A percentile compares a stretch with the other conserved stretches of the same genome.
phyloP scores from a whole-genome alignment of 1,140 invertebrate species.

The Hydropsyche tenuis region DNA sequence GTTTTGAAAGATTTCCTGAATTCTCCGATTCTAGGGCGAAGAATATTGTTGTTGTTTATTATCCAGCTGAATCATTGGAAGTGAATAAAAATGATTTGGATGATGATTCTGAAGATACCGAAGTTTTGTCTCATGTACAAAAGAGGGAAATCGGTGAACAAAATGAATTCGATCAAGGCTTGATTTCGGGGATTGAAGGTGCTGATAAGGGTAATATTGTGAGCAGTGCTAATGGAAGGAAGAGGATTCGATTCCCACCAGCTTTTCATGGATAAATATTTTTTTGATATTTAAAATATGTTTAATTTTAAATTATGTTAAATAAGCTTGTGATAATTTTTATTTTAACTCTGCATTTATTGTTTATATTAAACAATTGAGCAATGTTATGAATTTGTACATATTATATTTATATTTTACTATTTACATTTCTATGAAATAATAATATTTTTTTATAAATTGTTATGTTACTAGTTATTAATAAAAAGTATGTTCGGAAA shows the following conservation, averaged over 20 bases:
- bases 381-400: not conserved
- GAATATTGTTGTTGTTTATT: not conserved
- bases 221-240: slow-evolving; percentile 27
- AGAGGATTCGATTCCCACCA: slow-evolving; percentile 20
- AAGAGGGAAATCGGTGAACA: slow-evolving; percentile 21
- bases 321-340: not conserved
- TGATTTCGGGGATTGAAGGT: slow-evolving; percentile 13
- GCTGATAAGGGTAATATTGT: slow-evolving; percentile 1
- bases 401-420: not conserved
- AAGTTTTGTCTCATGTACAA: not conserved
- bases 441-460: not conserved
- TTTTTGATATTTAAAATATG: not conserved
- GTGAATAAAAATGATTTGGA: not conserved
- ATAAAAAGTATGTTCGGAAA: no score
- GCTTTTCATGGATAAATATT: slow-evolving; percentile 29
- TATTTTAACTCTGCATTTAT: not conserved
- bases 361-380: slow-evolving; percentile 1
- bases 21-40: not conserved
- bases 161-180: slow-evolving; percentile 15
- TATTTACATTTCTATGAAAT: slow-evolving; percentile 16
- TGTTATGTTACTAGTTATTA: no score
- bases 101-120: not conserved
- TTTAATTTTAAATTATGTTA: not conserved
- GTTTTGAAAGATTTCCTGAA: not conserved
- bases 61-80: not conserved